Base-by-base conservation (phyloP, 2,113 vertebrate species). In the Megaceryle torquata region DNA sequence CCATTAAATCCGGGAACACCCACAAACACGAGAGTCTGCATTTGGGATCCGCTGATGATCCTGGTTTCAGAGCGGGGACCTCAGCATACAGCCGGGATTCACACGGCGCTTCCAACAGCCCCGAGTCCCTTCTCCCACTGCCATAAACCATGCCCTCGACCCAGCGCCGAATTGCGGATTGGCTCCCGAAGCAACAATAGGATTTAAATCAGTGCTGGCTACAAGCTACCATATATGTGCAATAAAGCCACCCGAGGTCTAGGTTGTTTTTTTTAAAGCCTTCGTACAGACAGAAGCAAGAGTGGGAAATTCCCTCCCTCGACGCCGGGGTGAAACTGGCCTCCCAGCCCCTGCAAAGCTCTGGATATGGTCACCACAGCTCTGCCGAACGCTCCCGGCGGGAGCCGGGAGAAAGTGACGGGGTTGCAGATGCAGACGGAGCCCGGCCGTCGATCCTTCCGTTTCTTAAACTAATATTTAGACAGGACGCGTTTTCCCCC, bases 401-500 rank as follows among this genome's bases (percentile, higher is more conserved):
- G 67, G 90, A 75, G 89, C 77, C 0, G 65, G 43, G 65, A 16
- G 78, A 75, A 94, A 93, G 91, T 84, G 91, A 35, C 65, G n/a
- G 94, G 77, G 77, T 15, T 76, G 93, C 79, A 64, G 94, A 69
- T 80, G 92, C 85, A 64, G 70, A 18, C 51, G 6, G 69, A 94
- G 83, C 41, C 13, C 26, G 59, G 67, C 88, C 50, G 53, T 16
- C 25, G 81, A 88, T 92, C 86, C 94, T 95, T 93, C 95, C 94
- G 91, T 91, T 95, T 63, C 91, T 97, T 93, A 96, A 83, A 91
- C 92, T 95, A 95, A 96, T 96, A 95, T 97, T 97, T 97, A 96
- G 95, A 95, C 94, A 93, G 91, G 79, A 92, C n/a, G 39, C 92
- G 11, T 93, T 86, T 46, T 43, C 53, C 60, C 31, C 11, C 44